Evolutionary conservation across 2,797 vertebrate genomes (phyloP), one percentile per base, ranked within the genome.

Genomic region (Gymnothorax reevesii): DNA sequence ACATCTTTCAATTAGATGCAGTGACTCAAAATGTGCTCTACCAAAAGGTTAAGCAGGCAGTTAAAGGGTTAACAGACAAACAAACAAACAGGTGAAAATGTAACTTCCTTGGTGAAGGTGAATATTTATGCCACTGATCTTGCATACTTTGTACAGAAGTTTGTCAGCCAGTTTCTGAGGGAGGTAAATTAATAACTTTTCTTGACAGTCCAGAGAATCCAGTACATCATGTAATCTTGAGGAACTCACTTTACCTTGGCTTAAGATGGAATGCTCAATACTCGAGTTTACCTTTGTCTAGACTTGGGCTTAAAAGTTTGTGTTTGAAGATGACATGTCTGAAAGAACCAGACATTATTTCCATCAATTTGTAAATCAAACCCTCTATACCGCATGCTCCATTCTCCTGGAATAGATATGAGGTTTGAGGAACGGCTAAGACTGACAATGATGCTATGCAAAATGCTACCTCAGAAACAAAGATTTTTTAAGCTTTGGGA

Each of bases 151-250:
- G 54, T 20, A 79, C 8, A 79, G 75, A 69, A 89, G 89, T 64
- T 62, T 88, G 79, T 89, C 87, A 87, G 88, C 90, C 87, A 89
- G 88, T 89, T 88, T 7, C 83, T 84, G 89, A 90, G 75, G 54
- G 88, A 54, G 84, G 88, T 83, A 89, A 89, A 88, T 69, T 60
- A 22, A 3, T 13, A 20, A 54, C 54, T 79, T 0, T 25, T n/a
- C 33, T 75, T 8, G 4, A 54, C 20, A 79, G 75, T 17, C 7
- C 3, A 54, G 75, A 52, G 27, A 49, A 4, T 49, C 73, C 33
- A 42, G 75, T 49, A 79, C 49, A 20, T 20, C 49, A 15, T 33
- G 27, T 22, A 54, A 79, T 52, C 27, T 20, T 79, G 15, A 7
- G 22, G 75, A 52, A 52, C 13, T 79, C 42, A 22, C 62, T 64